Percentiles rank a stretch among this genome's conserved stretches.
Conservation (phyloP, 2,888 invertebrate species). For the Cephonodes hylas region DNA sequence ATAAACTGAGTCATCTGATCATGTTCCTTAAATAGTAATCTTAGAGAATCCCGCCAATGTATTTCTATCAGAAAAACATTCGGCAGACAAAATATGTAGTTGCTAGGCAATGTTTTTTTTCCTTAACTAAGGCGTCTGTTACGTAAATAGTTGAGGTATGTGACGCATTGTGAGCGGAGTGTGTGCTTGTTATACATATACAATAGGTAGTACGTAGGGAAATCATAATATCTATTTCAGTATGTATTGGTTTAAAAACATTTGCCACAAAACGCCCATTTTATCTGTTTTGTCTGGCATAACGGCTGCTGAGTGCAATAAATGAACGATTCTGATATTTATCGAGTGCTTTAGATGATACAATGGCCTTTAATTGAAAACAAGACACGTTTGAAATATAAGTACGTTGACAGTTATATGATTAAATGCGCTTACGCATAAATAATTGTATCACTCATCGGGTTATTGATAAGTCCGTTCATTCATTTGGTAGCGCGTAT, state of each 20-base stretch:
- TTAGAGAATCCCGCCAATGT: too few species aligned
- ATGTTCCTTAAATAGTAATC: too few species aligned
- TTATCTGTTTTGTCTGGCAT: not conserved
- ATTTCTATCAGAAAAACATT: too few species aligned
- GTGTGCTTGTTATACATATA: too few species aligned
- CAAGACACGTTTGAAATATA: not conserved
- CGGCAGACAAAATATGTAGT: too few species aligned
- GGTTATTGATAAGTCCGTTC: not conserved
- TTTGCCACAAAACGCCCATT: constrained; percentile 1
- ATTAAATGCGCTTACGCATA: not conserved
- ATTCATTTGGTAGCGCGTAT: not conserved
- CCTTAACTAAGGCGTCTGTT: too few species aligned
- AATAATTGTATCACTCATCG: not conserved
- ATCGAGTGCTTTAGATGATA: not conserved
- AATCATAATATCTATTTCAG: not conserved
- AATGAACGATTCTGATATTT: not conserved
- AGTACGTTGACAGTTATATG: not conserved
- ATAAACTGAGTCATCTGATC: too few species aligned
- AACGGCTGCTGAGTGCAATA: not conserved
- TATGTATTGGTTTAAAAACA: not conserved
- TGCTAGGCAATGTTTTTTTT: too few species aligned
- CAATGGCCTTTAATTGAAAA: not conserved
- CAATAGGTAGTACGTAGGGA: not conserved
- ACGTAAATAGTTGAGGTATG: too few species aligned
- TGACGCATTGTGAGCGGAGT: too few species aligned